A percentile compares a stretch with the other conserved stretches of the same genome.
Evolutionary conservation across 2,797 vertebrate genomes (phyloP).

Genomic region (Peromyscus attwateri): DNA sequence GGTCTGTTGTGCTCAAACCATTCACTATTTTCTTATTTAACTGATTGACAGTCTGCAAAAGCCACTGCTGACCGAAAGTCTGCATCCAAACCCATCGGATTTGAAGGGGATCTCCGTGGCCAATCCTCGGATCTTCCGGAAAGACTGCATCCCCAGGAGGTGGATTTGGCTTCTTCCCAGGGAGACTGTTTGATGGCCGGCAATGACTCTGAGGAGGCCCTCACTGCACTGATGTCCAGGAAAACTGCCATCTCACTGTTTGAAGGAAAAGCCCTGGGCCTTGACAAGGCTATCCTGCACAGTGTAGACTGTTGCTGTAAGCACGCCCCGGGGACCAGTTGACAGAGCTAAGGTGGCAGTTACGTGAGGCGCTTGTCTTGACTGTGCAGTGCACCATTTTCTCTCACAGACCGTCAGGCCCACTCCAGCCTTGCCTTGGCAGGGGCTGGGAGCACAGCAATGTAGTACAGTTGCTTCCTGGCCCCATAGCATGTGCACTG

Average conservation of each 20-base stretch:
- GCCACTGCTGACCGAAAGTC: constrained; percentile 94
- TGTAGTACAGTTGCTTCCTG: background rate
- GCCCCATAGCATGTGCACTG: background rate
- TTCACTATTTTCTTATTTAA: constrained; percentile 38
- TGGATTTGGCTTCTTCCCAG: constrained; percentile 92
- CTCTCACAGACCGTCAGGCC: background rate
- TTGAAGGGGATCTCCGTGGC: constrained; percentile 93
- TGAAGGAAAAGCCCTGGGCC: constrained; percentile 97
- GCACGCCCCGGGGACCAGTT: constrained; percentile 48
- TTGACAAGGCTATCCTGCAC: constrained; percentile 98
- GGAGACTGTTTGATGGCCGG: constrained; percentile 92
- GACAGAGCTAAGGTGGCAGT: background rate
- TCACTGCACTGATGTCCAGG: constrained; percentile 93
- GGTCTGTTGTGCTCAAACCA: background rate
- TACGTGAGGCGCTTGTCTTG: background rate
- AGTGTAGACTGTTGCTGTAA: constrained; percentile 99
- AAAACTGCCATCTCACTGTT: constrained; percentile 95
- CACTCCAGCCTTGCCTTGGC: background rate
- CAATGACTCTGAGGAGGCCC: constrained; percentile 93
- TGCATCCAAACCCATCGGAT: constrained; percentile 91
- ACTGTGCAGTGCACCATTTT: background rate
- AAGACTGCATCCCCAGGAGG: constrained; percentile 92
- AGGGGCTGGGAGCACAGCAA: background rate
- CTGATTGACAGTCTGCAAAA: constrained; percentile 93
- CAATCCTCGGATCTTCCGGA: constrained; percentile 91